Base-by-base conservation (phyloP, 2,888 invertebrate genomes). In the Choreutis nemorana region DNA sequence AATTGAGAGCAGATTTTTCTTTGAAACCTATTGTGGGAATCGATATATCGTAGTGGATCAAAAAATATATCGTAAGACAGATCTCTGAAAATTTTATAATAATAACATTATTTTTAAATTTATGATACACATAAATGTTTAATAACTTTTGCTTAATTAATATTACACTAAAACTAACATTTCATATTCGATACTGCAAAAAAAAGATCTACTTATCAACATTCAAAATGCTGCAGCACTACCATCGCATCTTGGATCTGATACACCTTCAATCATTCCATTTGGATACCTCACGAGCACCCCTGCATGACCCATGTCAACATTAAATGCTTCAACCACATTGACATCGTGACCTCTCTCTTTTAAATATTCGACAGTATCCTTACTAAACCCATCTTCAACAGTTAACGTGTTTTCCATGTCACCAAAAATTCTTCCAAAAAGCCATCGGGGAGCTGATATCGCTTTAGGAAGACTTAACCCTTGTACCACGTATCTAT, bases 191-290 rank as follows among this genome's bases (percentile, higher is more conserved):
- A 18, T 18, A 18, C 5, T 18, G 8, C 18, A 6, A 6, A 18
- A 18, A 6, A 18, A 18, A 18, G 18, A 18, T 8, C n/a, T n/a
- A n/a, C n/a, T n/a, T n/a, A n/a, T n/a, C 28, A 20, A 12, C 16
- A 14, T 22, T 47, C 54, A 73, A 48, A 56, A 73, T 0, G 73
- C 77, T 31, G 58, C 70, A 14, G 72, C 71, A 39, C 64, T 68
- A 0, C 75, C 77, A 34, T 71, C 48, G 32, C 71, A 57, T 26
- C 77, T 54, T 6, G 56, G 57, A 42, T 78, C 77, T 28, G 52
- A 67, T 22, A 72, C 75, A 1, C 75, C 77, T 45, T 75, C 75
- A 32, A 75, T 33, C 40, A 59, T 51, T 2, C 72, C 73, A 45
- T 56, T 49, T 4, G 46, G 34, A 40, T 73, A 65, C 30, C 68